Conservation (phyloP, 2,113 vertebrate species). For the mouse (Mus musculus) region DNA sequence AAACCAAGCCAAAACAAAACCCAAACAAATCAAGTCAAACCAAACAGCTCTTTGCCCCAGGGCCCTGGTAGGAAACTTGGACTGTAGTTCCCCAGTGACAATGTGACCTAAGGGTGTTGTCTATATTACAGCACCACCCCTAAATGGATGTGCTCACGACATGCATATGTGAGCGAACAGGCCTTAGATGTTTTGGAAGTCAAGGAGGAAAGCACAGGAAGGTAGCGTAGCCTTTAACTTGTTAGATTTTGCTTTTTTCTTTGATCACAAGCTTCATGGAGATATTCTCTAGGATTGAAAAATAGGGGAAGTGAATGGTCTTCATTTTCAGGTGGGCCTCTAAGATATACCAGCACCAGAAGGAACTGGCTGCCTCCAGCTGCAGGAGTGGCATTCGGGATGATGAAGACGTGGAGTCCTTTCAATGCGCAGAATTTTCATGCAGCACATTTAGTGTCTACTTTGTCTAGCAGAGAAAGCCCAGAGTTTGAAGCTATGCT, state of each 20-base stretch:
- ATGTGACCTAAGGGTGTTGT: neutral
- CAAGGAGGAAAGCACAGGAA: neutral
- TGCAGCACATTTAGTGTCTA: neutral
- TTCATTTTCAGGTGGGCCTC: neutral
- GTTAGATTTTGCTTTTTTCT: neutral
- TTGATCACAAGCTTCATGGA: neutral
- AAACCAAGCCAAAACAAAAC: neutral
- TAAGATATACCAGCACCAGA: too few relatives aligned
- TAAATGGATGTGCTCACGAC: too few relatives aligned
- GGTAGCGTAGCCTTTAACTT: neutral
- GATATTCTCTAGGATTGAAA: conserved; percentile 22
- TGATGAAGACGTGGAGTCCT: neutral
- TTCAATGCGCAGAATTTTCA: conserved; percentile 39
- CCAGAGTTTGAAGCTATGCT: neutral
- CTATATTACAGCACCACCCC: neutral
- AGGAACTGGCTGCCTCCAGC: neutral
- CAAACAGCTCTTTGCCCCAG: conserved; percentile 9
- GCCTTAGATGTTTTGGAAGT: neutral
- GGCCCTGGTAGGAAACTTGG: neutral
- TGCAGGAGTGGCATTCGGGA: neutral
- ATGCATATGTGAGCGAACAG: neutral
- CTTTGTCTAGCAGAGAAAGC: neutral
- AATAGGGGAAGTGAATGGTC: neutral
- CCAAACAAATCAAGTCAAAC: neutral
- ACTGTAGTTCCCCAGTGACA: neutral